Evolutionary conservation across 2,113 vertebrate genomes (phyloP).

Genomic region (Silurus meridionalis): DNA sequence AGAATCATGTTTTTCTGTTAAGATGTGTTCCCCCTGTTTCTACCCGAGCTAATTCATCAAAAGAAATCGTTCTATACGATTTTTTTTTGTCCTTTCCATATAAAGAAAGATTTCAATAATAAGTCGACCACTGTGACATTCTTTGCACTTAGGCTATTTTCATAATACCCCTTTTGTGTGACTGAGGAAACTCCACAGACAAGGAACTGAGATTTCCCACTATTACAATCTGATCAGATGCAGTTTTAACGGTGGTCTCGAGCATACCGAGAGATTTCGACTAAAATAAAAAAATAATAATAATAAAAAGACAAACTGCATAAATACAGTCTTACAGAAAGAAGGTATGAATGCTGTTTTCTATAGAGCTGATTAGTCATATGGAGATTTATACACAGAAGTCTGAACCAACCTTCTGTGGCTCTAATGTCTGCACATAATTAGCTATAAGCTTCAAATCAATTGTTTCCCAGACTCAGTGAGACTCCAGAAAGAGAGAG

Average conservation of each 20-base stretch:
- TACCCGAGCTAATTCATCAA: conserved; percentile 86
- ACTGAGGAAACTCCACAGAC: conserved; percentile 84
- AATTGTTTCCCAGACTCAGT: conserved; percentile 80
- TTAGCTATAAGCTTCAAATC: conserved; percentile 81
- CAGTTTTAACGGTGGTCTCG: conserved; percentile 51
- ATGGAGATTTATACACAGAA: conserved; percentile 22
- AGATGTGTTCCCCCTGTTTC: conserved; percentile 72
- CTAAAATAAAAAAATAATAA: not conserved
- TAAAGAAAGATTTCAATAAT: conserved; percentile 75
- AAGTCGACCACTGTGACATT: conserved; percentile 97
- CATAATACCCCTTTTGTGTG: conserved; percentile 92
- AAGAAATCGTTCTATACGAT: conserved; percentile 85
- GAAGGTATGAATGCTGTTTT: conserved; percentile 59
- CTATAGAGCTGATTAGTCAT: conserved; percentile 25
- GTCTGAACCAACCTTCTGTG: conserved; percentile 34
- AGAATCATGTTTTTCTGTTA: conserved; percentile 63
- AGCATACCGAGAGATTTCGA: conserved; percentile 34
- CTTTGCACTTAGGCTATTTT: conserved; percentile 89
- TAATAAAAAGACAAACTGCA: not conserved
- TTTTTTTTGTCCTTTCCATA: conserved; percentile 62
- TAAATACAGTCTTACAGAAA: conserved; percentile 5
- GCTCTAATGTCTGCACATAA: conserved; percentile 76
- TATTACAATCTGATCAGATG: conserved; percentile 56
- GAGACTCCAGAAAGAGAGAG: conserved; percentile 74
- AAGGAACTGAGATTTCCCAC: conserved; percentile 68